phyloP scores from a whole-genome alignment of 1,140 invertebrate species.

The Solenopsis fugax region DNA sequence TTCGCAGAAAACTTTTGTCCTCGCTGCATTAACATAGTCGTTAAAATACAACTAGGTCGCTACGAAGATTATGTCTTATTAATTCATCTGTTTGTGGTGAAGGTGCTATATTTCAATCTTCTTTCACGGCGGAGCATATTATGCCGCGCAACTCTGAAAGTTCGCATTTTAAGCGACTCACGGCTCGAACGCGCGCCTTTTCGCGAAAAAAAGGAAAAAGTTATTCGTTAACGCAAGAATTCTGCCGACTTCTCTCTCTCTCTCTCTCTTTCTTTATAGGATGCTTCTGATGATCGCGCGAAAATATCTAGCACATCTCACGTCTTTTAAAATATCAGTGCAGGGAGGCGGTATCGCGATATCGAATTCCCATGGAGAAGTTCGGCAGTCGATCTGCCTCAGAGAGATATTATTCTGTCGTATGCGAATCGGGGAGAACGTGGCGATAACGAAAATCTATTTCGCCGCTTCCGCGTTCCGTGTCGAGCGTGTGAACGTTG shows the following conservation, averaged over 20 bases:
- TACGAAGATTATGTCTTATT: slow-evolving; percentile 47
- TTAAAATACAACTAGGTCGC: slow-evolving; percentile 76
- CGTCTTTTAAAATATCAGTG: slow-evolving; percentile 65
- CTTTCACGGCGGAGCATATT: not conserved
- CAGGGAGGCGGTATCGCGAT: slow-evolving; percentile 61
- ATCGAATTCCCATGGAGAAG: slow-evolving; percentile 69
- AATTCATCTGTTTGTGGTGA: slow-evolving; percentile 32
- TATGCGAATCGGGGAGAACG: slow-evolving; percentile 53
- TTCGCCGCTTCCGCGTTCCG: slow-evolving; percentile 73
- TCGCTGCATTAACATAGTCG: slow-evolving; percentile 79
- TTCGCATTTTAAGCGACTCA: not conserved
- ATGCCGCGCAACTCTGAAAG: not conserved
- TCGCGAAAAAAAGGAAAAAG: not conserved
- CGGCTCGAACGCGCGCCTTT: not conserved
- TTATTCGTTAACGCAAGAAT: slow-evolving; percentile 21
- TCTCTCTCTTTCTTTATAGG: not conserved
- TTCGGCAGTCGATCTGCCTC: slow-evolving; percentile 68
- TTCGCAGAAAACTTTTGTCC: slow-evolving; percentile 68
- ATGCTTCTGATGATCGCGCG: slow-evolving; percentile 20
- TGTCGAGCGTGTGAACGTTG: slow-evolving; percentile 70
- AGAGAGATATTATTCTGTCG: slow-evolving; percentile 66
- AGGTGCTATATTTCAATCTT: slow-evolving; percentile 2
- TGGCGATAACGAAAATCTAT: slow-evolving; percentile 81
- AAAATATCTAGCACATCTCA: not conserved
- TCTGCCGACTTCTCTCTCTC: not conserved